Evolutionary conservation across 64 coral and sea anemone genomes (phyloP).

Genomic region (Actinia equina): DNA sequence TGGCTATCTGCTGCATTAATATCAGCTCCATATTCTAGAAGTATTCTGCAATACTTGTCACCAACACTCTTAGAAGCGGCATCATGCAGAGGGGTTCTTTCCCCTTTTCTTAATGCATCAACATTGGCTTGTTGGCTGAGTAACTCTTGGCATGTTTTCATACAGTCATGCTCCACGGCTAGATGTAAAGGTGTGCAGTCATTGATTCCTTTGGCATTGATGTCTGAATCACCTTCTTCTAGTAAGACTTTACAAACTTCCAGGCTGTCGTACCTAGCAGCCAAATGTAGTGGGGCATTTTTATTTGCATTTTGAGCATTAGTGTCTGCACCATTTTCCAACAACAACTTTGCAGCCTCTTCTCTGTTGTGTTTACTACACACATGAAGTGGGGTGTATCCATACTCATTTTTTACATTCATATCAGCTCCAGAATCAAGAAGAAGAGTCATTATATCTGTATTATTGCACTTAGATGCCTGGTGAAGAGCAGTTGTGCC

Average conservation of each 20-base stretch:
- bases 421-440: constrained; percentile 26
- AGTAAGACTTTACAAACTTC: constrained; percentile 22
- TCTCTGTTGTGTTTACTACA: neutral
- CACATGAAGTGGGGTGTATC: constrained; percentile 23
- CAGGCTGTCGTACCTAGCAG: constrained; percentile 8
- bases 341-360: neutral
- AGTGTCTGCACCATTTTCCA: neutral
- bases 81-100: neutral
- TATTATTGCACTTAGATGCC: constrained; percentile 9
- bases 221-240: constrained; percentile 24
- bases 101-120: neutral
- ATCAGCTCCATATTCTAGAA: neutral
- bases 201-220: constrained; percentile 16
- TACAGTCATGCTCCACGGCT: constrained; percentile 3
- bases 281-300: constrained; percentile 39
- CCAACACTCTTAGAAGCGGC: neutral
- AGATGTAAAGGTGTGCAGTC: constrained; percentile 34
- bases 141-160: neutral
- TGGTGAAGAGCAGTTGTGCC: constrained; percentile 20
- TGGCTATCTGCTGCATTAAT: neutral
- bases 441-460: neutral
- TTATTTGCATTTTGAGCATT: neutral
- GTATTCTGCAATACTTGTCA: neutral
- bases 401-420: neutral
- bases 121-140: neutral